These are phyloP conservation scores for Metopolophium dirhodum DNA, from an alignment of 1,140 invertebrate species.

Conservation along the genomic window DNA sequence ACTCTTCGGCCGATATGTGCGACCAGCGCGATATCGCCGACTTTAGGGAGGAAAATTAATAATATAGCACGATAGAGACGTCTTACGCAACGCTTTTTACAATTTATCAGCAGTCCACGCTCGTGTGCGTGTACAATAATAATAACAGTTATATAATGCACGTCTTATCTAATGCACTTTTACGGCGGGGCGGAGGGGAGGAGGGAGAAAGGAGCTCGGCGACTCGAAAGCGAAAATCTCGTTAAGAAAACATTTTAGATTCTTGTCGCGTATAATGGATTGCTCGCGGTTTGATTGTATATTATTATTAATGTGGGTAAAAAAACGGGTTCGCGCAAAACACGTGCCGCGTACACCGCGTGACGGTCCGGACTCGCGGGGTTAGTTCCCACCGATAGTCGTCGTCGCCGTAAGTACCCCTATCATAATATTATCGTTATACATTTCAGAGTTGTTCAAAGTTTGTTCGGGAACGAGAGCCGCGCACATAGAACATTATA, in stretches of 20 bases:
- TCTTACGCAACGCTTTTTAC: neutral
- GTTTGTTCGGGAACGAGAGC: neutral
- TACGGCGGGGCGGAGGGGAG: neutral
- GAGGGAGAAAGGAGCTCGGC: neutral
- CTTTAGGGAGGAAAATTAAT: neutral
- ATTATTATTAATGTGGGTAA: slow-evolving; percentile 12
- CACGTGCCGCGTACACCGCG: too few relatives aligned
- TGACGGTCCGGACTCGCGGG: too few relatives aligned
- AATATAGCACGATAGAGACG: neutral
- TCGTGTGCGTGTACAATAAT: neutral
- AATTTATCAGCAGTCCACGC: neutral
- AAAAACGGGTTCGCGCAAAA: neutral
- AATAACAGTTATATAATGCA: neutral
- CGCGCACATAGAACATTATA: neutral
- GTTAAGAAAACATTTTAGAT: slow-evolving; percentile 45
- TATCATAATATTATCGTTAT: neutral
- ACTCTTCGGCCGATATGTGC: neutral
- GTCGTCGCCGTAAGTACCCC: neutral
- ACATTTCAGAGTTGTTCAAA: neutral
- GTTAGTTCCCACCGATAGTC: neutral
- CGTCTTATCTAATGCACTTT: neutral
- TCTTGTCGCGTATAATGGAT: slow-evolving; percentile 37
- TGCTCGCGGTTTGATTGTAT: neutral
- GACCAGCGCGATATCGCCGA: neutral
- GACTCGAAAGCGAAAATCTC: slow-evolving; percentile 17